Percentiles rank a stretch among this genome's conserved stretches.
Evolutionary conservation across 2,113 vertebrate species (phyloP).

Genomic region (Myxocyprinus asiaticus): DNA sequence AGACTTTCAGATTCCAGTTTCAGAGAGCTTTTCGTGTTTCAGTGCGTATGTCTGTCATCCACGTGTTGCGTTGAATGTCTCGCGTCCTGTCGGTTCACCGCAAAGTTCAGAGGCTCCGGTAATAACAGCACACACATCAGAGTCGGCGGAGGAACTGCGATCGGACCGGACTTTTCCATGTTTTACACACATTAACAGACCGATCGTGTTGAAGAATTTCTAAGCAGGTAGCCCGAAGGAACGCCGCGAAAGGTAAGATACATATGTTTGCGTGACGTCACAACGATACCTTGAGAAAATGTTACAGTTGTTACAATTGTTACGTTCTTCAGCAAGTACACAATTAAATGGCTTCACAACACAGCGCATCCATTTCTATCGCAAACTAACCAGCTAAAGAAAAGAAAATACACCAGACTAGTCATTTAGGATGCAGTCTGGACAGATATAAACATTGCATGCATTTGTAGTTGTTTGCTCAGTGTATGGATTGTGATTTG

Average conservation of each 20-base stretch:
- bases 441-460: not conserved
- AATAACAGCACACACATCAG: not conserved
- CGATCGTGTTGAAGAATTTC: slow-evolving; percentile 1
- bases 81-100: slow-evolving; percentile 9
- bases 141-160: not conserved
- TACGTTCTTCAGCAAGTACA: not conserved
- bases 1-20: slow-evolving; percentile 8
- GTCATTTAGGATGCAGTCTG: no score
- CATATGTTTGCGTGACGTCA: slow-evolving; percentile 2
- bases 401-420: not conserved
- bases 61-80: slow-evolving; percentile 49
- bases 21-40: not conserved
- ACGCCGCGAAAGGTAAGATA: not conserved
- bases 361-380: no score
- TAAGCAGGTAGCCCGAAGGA: slow-evolving; percentile 37
- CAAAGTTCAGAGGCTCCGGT: slow-evolving; percentile 11
- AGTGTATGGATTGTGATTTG: no score
- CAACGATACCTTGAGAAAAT: not conserved
- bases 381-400: not conserved
- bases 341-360: not conserved
- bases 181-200: not conserved
- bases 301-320: not conserved
- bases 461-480: no score
- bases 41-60: slow-evolving; percentile 7
- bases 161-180: slow-evolving; percentile 16